Percentiles rank a stretch among this genome's conserved stretches.
Evolutionary conservation across 2,113 vertebrate species (phyloP).

Genomic region (Emberiza fucata): DNA sequence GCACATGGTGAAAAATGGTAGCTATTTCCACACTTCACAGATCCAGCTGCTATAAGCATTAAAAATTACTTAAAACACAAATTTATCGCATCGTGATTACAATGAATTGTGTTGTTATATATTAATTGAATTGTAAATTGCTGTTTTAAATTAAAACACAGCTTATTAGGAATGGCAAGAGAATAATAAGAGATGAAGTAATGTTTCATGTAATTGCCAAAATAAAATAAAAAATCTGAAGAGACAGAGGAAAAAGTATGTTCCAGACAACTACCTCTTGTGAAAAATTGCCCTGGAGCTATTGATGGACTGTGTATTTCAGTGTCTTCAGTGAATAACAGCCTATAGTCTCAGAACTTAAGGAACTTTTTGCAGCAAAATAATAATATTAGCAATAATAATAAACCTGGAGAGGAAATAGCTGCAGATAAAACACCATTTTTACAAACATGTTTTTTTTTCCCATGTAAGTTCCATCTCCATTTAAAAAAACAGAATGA

Average conservation of each 20-base stretch:
- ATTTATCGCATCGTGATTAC: constrained; percentile 69
- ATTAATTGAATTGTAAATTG: constrained; percentile 75
- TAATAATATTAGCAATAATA: neutral
- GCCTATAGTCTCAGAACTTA: neutral
- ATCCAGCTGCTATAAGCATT: constrained; percentile 72
- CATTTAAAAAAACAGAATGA: neutral
- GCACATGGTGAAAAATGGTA: constrained; percentile 73
- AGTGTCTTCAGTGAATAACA: neutral
- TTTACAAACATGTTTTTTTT: neutral
- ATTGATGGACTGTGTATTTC: neutral
- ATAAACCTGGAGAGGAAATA: neutral
- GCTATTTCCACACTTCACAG: constrained; percentile 78
- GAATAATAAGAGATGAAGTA: constrained; percentile 55
- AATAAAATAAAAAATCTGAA: constrained; percentile 53
- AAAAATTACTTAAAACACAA: constrained; percentile 79
- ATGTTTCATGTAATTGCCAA: constrained; percentile 66
- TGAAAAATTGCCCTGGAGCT: neutral
- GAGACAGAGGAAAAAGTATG: neutral
- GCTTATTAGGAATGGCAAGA: constrained; percentile 66
- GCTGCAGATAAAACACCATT: neutral
- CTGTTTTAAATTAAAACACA: constrained; percentile 76
- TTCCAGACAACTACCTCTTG: neutral
- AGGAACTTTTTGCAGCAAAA: neutral
- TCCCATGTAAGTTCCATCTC: neutral
- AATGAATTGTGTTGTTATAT: constrained; percentile 73